These are phyloP conservation scores for Drosophila neocordata DNA, from an alignment of 1,140 invertebrate species.

Conservation along the genomic window DNA sequence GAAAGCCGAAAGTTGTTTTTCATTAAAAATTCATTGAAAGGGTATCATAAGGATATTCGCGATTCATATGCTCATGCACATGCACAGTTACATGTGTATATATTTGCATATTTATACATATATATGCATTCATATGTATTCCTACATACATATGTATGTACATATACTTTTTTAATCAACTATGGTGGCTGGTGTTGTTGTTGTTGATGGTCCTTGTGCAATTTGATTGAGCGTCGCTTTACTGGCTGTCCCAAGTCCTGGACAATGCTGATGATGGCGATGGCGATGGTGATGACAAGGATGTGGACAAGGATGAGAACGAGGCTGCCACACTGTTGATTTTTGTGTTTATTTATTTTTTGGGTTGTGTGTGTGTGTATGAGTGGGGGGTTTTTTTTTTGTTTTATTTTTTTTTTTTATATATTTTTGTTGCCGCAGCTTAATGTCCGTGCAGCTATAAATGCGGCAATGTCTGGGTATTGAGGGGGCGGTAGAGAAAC, in stretches of 20 bases:
- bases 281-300: neutral
- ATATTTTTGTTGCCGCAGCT: slow-evolving; percentile 43
- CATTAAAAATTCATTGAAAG: neutral
- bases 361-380: slow-evolving; percentile 6
- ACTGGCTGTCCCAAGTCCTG: neutral
- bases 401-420: slow-evolving; percentile 10
- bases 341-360: slow-evolving; percentile 49
- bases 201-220: slow-evolving; percentile 29
- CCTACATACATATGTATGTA: neutral
- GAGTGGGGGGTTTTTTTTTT: neutral
- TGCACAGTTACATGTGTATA: neutral
- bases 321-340: slow-evolving; percentile 51
- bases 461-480: slow-evolving; percentile 25
- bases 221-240: slow-evolving; percentile 50
- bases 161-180: slow-evolving; percentile 22
- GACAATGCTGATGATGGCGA: slow-evolving; percentile 4
- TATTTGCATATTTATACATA: too few relatives aligned
- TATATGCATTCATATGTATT: neutral
- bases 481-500: neutral
- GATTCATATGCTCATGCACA: neutral
- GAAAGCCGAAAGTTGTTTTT: too few relatives aligned
- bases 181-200: slow-evolving; percentile 20
- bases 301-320: slow-evolving; percentile 23
- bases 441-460: slow-evolving; percentile 57
- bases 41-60: neutral